Conservation (phyloP, 2,888 invertebrate species). For the Eumacrocentrus americanus region DNA sequence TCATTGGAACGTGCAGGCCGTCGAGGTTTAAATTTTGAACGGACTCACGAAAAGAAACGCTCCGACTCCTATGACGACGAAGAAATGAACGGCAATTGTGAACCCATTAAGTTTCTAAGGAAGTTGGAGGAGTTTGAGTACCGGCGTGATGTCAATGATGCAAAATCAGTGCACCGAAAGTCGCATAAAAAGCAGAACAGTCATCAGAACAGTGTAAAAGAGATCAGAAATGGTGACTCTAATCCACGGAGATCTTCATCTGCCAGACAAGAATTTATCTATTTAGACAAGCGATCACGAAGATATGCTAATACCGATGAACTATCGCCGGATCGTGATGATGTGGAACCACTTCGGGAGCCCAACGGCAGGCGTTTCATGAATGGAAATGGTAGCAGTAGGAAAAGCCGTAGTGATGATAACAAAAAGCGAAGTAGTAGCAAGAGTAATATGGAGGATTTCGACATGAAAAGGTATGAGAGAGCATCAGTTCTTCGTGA, state of each 20-base stretch:
- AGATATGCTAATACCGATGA: conserved; percentile 14
- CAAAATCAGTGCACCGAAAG: background rate
- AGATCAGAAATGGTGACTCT: conserved; percentile 6
- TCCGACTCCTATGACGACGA: background rate
- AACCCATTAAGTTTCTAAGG: conserved; percentile 17
- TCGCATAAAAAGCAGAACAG: background rate
- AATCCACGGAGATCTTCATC: conserved; percentile 10
- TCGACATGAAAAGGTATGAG: conserved; percentile 51
- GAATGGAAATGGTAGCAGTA: conserved; percentile 9
- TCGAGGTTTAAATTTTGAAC: conserved; percentile 11
- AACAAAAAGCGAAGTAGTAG: conserved; percentile 38
- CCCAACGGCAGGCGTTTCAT: conserved; percentile 10
- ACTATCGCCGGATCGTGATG: conserved; percentile 11
- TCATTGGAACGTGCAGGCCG: conserved; percentile 36
- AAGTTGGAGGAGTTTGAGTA: conserved; percentile 16
- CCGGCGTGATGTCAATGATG: background rate
- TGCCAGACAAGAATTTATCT: conserved; percentile 15
- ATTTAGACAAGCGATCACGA: conserved; percentile 20
- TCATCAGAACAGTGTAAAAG: too few species aligned
- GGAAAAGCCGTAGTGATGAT: conserved; percentile 38
- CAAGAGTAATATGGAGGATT: conserved; percentile 45
- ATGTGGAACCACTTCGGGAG: conserved; percentile 17
- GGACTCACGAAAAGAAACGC: background rate
- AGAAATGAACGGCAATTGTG: conserved; percentile 6
- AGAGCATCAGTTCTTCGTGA: conserved; percentile 36